Percentiles rank a stretch among this genome's conserved stretches.
These are phyloP conservation scores for Formica selysi DNA, from an alignment of 1,140 invertebrate species.

Conservation along the genomic window DNA sequence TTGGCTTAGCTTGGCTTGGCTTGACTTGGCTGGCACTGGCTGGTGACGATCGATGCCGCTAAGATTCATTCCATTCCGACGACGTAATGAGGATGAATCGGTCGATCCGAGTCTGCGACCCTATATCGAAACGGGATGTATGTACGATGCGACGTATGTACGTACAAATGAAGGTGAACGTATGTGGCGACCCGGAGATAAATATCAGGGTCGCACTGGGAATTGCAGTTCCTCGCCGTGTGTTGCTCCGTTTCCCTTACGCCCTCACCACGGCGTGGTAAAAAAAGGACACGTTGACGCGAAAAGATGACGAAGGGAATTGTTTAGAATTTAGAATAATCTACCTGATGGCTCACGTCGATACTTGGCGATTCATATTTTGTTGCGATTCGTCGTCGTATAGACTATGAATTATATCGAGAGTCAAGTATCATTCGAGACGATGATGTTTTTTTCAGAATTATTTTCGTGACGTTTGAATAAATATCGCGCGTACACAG, in stretches of 20 bases:
- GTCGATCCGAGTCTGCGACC: slow-evolving; percentile 24
- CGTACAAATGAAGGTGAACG: slow-evolving; percentile 48
- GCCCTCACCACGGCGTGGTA: background rate
- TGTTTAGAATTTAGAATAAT: slow-evolving; percentile 17
- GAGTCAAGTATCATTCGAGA: background rate
- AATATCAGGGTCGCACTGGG: slow-evolving; percentile 15
- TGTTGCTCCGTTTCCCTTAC: background rate
- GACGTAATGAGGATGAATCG: slow-evolving; percentile 65
- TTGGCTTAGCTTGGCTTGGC: background rate
- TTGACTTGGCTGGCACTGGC: background rate
- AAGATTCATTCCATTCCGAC: slow-evolving; percentile 56
- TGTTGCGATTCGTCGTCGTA: background rate
- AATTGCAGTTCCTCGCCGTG: slow-evolving; percentile 3
- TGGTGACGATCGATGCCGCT: slow-evolving; percentile 56
- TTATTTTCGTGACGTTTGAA: background rate
- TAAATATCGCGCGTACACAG: background rate
- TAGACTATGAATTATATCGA: too few relatives aligned
- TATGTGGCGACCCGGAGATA: slow-evolving; percentile 37
- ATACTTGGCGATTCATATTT: background rate
- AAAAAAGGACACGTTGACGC: background rate
- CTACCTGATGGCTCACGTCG: background rate
- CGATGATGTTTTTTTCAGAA: too few relatives aligned
- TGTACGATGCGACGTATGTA: slow-evolving; percentile 22
- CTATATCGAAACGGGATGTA: slow-evolving; percentile 6
- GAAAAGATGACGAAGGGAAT: background rate